Conservation (phyloP, 2,888 invertebrate genomes). For the Scaptomyza tumidula region DNA sequence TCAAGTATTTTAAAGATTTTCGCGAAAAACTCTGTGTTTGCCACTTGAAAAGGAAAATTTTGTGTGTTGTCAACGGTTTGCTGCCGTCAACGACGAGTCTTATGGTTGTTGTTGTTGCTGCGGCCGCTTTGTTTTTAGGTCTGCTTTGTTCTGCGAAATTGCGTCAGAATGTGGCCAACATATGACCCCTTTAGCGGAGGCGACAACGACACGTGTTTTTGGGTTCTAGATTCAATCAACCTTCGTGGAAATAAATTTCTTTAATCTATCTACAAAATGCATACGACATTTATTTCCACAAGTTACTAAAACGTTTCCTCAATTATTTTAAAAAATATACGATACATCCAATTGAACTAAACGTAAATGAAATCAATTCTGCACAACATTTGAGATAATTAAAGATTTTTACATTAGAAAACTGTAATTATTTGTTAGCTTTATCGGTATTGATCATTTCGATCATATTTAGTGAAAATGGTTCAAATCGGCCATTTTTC, state of each 20-base stretch:
- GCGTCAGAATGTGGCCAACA: constrained; percentile 73
- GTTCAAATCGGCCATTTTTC: no score
- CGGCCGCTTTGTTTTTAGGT: constrained; percentile 19
- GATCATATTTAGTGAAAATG: no score
- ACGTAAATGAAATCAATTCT: background rate
- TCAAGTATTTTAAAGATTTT: constrained; percentile 75
- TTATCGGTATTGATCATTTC: no score
- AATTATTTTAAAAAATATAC: no score
- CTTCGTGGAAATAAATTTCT: constrained; percentile 45
- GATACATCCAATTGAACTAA: no score
- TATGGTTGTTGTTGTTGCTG: constrained; percentile 12
- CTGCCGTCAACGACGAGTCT: constrained; percentile 9
- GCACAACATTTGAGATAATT: background rate
- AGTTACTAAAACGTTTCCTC: no score
- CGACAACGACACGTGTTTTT: constrained; percentile 49
- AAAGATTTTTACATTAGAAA: no score
- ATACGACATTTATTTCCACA: background rate
- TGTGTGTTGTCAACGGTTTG: constrained; percentile 54
- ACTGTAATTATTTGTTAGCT: no score
- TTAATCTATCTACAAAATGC: constrained; percentile 9
- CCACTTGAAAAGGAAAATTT: constrained; percentile 66
- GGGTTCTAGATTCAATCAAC: constrained; percentile 41
- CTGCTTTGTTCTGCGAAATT: constrained; percentile 39
- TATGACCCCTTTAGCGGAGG: constrained; percentile 60
- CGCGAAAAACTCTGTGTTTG: constrained; percentile 64